Conservation (phyloP, 2,888 invertebrate genomes). For the Cantharis rustica region DNA sequence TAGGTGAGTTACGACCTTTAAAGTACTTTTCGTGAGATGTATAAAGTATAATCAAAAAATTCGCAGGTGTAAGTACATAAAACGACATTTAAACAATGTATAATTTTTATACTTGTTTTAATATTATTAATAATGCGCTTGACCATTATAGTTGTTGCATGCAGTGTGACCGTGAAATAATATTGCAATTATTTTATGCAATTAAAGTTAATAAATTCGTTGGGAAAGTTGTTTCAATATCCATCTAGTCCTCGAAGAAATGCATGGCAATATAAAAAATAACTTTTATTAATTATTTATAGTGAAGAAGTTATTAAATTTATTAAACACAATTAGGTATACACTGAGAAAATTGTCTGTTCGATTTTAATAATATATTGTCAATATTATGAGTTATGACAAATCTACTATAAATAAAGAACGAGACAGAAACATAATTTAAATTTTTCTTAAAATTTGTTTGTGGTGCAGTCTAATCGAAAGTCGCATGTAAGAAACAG, state of each 20-base stretch:
- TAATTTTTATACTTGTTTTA: constrained; percentile 31
- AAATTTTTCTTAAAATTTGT: too few species aligned
- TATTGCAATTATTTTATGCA: neutral
- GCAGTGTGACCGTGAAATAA: neutral
- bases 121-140: neutral
- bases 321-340: neutral
- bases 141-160: neutral
- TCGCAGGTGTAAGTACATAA: constrained; percentile 14
- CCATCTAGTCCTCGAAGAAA: neutral
- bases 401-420: too few species aligned
- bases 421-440: too few species aligned
- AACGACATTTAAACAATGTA: constrained; percentile 24
- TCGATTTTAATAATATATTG: too few species aligned
- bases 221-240: neutral
- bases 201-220: neutral
- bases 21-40: neutral
- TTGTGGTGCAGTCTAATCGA: too few species aligned
- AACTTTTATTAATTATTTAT: neutral
- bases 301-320: neutral
- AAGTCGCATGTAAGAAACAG: too few species aligned
- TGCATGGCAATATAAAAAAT: neutral
- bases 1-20: too few species aligned
- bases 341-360: too few species aligned
- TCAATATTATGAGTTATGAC: too few species aligned
- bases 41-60: constrained; percentile 23